phyloP scores from a whole-genome alignment of 2,888 invertebrate species.

The Bombylius discolor region DNA sequence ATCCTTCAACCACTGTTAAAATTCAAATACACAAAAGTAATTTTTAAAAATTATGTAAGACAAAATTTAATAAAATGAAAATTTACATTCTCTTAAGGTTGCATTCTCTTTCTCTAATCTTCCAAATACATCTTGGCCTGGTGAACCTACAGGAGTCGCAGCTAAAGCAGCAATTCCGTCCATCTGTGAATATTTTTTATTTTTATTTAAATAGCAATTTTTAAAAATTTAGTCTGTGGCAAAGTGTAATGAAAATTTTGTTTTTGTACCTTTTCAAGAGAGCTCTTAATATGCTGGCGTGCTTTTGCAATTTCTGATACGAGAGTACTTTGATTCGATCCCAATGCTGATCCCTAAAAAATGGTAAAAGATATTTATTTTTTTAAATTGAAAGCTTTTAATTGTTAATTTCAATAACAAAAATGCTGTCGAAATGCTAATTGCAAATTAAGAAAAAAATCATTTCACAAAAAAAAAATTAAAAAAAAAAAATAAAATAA shows the following conservation, averaged over 20 bases:
- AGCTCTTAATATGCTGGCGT: conserved; percentile 68
- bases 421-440: too few relatives aligned
- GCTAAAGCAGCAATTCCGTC: conserved; percentile 48
- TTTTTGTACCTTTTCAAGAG: conserved; percentile 48
- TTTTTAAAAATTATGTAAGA: conserved; percentile 5
- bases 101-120: conserved; percentile 49
- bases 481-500: too few relatives aligned
- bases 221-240: too few relatives aligned
- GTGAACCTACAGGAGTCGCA: conserved; percentile 23
- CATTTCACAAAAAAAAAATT: too few relatives aligned
- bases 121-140: conserved; percentile 43
- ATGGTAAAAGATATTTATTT: background rate
- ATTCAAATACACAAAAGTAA: conserved; percentile 6
- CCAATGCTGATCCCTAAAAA: conserved; percentile 8
- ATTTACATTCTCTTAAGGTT: conserved; percentile 34
- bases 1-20: conserved; percentile 24
- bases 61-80: background rate
- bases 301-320: conserved; percentile 78
- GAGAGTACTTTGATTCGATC: conserved; percentile 43
- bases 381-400: too few relatives aligned
- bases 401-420: too few relatives aligned
- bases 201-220: too few relatives aligned
- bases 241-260: too few relatives aligned
- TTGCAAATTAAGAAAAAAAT: too few relatives aligned
- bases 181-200: conserved; percentile 40